Evolutionary conservation across 2,113 vertebrate genomes (phyloP), one percentile per base, ranked within the genome.

Genomic region (Psittacus erithacus): DNA sequence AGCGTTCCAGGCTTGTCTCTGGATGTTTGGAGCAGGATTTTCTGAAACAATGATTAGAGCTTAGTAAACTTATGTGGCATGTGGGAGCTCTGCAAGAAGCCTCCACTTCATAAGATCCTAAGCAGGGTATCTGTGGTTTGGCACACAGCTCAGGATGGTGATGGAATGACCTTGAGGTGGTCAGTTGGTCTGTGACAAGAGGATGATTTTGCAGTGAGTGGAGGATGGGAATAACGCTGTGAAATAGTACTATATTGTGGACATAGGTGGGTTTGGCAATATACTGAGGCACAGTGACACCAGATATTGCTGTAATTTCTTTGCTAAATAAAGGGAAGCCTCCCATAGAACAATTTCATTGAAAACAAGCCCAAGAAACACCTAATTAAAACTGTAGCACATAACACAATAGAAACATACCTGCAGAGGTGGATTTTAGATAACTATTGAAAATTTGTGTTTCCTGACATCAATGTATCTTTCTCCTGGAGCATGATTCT

Each of bases 371-470:
- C 19, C 13, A 79, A 62, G 46, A 52, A 88, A 28, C 31, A n/a
- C 16, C 12, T 78, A 16, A 23, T 75, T 63, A 78, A 89, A 78
- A 35, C 39, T 46, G 13, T 29, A 70, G 9, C 24, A 31, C 8
- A 6, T 43, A 49, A 23, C 13, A 64, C 10, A 53, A 38, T 18
- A 75, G 44, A 64, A 83, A 68, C 3, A 3, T 1, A 1, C 0
- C 0, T 57, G 27, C 10, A 53, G 65, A 83, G 31, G 43, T 41
- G 4, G 16, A 41, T 65, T 83, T 89, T 86, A 57, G 20, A 10
- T 7, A 47, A 55, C 6, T 25, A 44, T 39, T 55, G 23, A 59
- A 83, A 28, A 8, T n/a, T 50, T 33, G 43, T 7, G 23, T 86
- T 73, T 68, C 25, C 64, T 92, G 50, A 52, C 7, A 28, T 31